phyloP scores from a whole-genome alignment of 2,113 vertebrate species.

The Dryoscopus gambensis region DNA sequence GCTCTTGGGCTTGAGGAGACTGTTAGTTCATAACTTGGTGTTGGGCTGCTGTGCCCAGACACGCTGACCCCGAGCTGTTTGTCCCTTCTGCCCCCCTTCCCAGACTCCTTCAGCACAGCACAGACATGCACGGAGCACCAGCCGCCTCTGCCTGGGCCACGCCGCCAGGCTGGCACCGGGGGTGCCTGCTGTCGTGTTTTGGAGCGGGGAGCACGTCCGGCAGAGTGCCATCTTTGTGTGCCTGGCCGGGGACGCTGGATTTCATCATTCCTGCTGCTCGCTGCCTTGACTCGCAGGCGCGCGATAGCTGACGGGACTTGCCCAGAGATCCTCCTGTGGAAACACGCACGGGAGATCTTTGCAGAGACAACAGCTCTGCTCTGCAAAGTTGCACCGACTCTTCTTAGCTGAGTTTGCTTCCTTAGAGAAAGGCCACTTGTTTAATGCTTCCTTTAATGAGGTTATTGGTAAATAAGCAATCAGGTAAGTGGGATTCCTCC shows the following conservation, averaged over 20 bases:
- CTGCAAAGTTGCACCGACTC: not conserved
- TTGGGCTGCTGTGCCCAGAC: not conserved
- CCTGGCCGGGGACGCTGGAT: not conserved
- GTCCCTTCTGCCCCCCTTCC: not conserved
- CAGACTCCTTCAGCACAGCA: accelerated
- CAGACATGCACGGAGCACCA: accelerated
- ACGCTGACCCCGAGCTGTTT: not conserved
- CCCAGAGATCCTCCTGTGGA: conserved; percentile 12
- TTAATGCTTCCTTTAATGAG: not conserved
- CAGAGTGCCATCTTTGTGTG: conserved; percentile 18
- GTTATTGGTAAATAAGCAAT: not conserved
- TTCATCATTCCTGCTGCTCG: not conserved
- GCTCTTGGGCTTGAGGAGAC: not conserved
- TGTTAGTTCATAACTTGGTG: not conserved
- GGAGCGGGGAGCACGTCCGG: not conserved
- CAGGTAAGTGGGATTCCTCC: not conserved
- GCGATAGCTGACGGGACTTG: not conserved
- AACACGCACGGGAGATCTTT: not conserved
- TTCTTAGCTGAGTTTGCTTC: not conserved
- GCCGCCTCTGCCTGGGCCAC: accelerated
- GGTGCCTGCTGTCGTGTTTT: not conserved
- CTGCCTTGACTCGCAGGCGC: not conserved
- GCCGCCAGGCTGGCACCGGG: not conserved
- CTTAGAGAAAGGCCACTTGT: not conserved
- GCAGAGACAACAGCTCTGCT: not conserved